A percentile compares a stretch with the other conserved stretches of the same genome.
phyloP scores from a whole-genome alignment of 1,140 invertebrate species.

The Drosophila yakuba region DNA sequence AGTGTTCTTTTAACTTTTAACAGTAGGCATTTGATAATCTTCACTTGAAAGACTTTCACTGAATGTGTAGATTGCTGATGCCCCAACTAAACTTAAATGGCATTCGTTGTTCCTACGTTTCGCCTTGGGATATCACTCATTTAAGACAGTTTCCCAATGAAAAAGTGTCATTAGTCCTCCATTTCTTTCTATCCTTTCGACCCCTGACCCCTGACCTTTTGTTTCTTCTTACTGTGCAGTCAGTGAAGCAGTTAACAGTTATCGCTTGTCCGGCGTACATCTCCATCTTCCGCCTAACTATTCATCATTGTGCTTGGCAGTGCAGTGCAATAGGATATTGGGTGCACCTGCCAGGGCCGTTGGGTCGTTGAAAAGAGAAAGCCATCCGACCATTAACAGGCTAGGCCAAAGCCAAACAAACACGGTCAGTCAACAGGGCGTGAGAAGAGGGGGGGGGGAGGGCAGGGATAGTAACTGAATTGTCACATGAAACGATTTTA shows the following conservation, averaged over 20 bases:
- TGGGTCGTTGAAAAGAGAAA: conserved; percentile 9
- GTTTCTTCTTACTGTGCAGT: conserved; percentile 22
- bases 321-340: conserved; percentile 15
- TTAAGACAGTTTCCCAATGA: conserved; percentile 14
- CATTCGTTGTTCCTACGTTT: neutral
- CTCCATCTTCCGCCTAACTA: conserved; percentile 27
- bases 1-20: no score
- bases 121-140: conserved; percentile 15
- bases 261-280: conserved; percentile 32
- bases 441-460: neutral
- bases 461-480: conserved; percentile 43
- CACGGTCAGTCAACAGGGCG: conserved; percentile 6
- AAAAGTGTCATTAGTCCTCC: conserved; percentile 37
- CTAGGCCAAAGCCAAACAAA: conserved; percentile 29
- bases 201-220: neutral
- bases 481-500: conserved; percentile 77
- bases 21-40: neutral
- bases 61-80: neutral
- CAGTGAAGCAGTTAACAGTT: conserved; percentile 51
- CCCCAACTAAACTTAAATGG: neutral
- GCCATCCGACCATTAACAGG: conserved; percentile 39
- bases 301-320: conserved; percentile 38
- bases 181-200: conserved; percentile 7
- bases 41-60: neutral
- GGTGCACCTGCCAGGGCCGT: conserved; percentile 45